Percentiles rank a stretch among this genome's conserved stretches.
Evolutionary conservation across 2,113 vertebrate genomes (phyloP).

Genomic region (Scolopax mira): DNA sequence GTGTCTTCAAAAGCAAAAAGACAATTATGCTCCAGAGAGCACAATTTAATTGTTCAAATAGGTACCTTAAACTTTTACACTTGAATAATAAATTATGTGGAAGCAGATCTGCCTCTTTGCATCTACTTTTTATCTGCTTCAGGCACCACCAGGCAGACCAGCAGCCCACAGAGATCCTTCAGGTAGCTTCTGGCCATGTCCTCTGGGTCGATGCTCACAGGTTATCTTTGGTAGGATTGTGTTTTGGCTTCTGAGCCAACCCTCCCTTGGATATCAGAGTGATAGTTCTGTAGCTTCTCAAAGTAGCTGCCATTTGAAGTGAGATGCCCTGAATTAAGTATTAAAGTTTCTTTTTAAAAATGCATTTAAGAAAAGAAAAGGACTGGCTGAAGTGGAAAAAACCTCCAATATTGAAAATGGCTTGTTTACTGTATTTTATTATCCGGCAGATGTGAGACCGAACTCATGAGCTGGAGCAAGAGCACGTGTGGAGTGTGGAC

Average conservation of each 20-base stretch:
- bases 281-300: neutral
- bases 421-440: neutral
- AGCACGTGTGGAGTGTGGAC: too few relatives aligned
- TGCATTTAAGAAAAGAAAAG: neutral
- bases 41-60: constrained; percentile 12
- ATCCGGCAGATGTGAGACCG: neutral
- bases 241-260: neutral
- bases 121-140: neutral
- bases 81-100: neutral
- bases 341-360: neutral
- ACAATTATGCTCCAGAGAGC: neutral
- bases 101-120: neutral
- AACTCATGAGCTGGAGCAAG: neutral
- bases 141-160: neutral
- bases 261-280: neutral
- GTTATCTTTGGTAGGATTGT: neutral
- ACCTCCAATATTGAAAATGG: neutral
- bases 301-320: neutral
- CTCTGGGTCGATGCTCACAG: neutral
- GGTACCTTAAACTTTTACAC: neutral
- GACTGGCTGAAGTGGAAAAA: neutral
- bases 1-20: neutral
- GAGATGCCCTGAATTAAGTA: neutral
- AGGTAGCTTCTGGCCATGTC: neutral
- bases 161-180: neutral